These are phyloP conservation scores for Lophotriccus pileatus DNA, from an alignment of 2,797 vertebrate genomes.

Conservation along the genomic window DNA sequence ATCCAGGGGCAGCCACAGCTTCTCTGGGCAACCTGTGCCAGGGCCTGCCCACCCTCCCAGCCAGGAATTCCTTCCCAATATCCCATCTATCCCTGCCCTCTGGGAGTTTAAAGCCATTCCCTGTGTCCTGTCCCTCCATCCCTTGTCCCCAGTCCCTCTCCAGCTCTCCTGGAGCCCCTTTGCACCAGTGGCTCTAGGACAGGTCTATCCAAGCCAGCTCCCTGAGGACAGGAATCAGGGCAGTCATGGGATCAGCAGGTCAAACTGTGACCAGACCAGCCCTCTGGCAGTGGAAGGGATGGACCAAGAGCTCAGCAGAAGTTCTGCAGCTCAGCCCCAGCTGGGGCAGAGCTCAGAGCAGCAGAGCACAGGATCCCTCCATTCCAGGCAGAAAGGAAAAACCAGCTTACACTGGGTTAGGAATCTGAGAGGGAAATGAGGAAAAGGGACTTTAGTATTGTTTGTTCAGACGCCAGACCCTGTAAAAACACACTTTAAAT, in stretches of 20 bases:
- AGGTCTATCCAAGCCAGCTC: too few species aligned
- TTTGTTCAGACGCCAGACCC: background rate
- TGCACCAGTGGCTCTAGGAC: background rate
- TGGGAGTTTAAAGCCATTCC: too few species aligned
- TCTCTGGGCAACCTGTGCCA: too few species aligned
- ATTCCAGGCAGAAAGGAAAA: background rate
- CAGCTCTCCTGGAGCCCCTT: background rate
- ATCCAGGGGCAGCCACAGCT: too few species aligned
- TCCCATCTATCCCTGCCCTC: too few species aligned
- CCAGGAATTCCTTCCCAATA: too few species aligned
- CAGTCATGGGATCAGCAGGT: too few species aligned
- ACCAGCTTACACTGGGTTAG: accelerated
- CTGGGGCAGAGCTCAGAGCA: too few species aligned
- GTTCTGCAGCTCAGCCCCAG: too few species aligned
- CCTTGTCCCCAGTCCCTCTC: background rate
- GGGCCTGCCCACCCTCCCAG: too few species aligned
- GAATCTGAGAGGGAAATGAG: background rate
- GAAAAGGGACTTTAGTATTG: background rate
- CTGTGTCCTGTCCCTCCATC: too few species aligned
- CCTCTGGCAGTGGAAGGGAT: background rate
- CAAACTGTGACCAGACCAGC: background rate
- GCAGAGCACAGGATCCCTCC: background rate
- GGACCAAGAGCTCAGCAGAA: too few species aligned
- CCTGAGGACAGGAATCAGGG: background rate
- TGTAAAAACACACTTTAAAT: background rate